Conservation (phyloP, 2,888 invertebrate species). For the Drosophila phalerata region DNA sequence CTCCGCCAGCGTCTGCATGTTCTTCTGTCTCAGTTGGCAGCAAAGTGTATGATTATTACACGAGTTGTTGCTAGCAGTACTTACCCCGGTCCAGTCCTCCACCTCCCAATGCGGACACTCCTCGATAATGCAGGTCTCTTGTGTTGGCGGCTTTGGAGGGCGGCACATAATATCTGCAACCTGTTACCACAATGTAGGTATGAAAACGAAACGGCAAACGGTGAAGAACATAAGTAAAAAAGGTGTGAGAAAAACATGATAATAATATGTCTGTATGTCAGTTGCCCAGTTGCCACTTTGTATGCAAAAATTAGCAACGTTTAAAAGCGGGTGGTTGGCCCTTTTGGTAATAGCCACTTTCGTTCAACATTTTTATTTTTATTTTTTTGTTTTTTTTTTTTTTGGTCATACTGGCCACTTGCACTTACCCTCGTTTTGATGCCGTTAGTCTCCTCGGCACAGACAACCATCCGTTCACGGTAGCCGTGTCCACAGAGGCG, state of each 20-base stretch:
- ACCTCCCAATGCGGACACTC: slow-evolving; percentile 96
- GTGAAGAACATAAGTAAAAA: slow-evolving; percentile 30
- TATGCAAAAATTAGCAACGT: slow-evolving; percentile 71
- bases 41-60: slow-evolving; percentile 69
- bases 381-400: slow-evolving; percentile 3
- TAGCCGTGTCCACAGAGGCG: slow-evolving; percentile 95
- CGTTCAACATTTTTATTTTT: slow-evolving; percentile 30
- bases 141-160: slow-evolving; percentile 90
- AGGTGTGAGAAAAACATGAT: slow-evolving; percentile 55
- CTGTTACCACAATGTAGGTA: slow-evolving; percentile 85
- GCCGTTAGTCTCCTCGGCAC: slow-evolving; percentile 93
- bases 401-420: slow-evolving; percentile 29
- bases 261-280: slow-evolving; percentile 46
- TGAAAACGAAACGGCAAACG: slow-evolving; percentile 6
- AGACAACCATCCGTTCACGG: slow-evolving; percentile 92
- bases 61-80: slow-evolving; percentile 83
- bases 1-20: slow-evolving; percentile 21
- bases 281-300: slow-evolving; percentile 40
- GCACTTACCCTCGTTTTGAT: slow-evolving; percentile 90
- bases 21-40: slow-evolving; percentile 37
- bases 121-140: slow-evolving; percentile 93
- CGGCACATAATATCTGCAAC: slow-evolving; percentile 92
- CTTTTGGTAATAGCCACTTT: slow-evolving; percentile 64
- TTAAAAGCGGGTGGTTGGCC: slow-evolving; percentile 50
- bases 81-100: slow-evolving; percentile 96